Evolutionary conservation across 1,140 invertebrate species (phyloP).

Genomic region (Leguminivora glycinivorella): DNA sequence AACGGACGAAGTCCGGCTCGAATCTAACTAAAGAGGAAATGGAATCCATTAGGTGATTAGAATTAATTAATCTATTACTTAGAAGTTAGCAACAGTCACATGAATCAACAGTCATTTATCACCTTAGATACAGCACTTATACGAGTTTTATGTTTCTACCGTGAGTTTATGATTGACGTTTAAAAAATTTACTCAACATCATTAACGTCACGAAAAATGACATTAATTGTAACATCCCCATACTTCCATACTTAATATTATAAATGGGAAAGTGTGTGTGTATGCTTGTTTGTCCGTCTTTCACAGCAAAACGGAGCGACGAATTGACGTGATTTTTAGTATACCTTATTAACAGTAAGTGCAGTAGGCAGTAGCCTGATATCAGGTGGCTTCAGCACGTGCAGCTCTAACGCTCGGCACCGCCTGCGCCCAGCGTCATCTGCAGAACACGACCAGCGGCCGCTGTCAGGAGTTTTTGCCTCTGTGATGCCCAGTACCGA

Average conservation of each 20-base stretch:
- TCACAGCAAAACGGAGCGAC: too few relatives aligned
- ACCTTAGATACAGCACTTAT: neutral
- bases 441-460: conserved; percentile 86
- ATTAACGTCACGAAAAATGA: too few relatives aligned
- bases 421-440: conserved; percentile 87
- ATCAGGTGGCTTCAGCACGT: conserved; percentile 83
- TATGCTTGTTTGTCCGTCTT: too few relatives aligned
- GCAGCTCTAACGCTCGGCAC: conserved; percentile 84
- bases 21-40: neutral
- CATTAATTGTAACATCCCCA: too few relatives aligned
- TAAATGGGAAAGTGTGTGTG: too few relatives aligned
- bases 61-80: neutral
- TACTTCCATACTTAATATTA: too few relatives aligned
- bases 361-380: conserved; percentile 87
- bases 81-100: neutral
- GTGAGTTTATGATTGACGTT: too few relatives aligned
- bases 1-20: neutral
- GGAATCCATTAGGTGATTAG: neutral
- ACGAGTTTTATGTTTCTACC: too few relatives aligned
- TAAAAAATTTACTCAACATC: too few relatives aligned
- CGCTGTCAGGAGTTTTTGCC: conserved; percentile 83
- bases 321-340: too few relatives aligned
- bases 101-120: neutral
- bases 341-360: conserved; percentile 85
- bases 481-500: conserved; percentile 84